Percentiles rank a stretch among this genome's conserved stretches.
phyloP scores from a whole-genome alignment of 2,797 vertebrate species.

The Pseudochromis fuscus region DNA sequence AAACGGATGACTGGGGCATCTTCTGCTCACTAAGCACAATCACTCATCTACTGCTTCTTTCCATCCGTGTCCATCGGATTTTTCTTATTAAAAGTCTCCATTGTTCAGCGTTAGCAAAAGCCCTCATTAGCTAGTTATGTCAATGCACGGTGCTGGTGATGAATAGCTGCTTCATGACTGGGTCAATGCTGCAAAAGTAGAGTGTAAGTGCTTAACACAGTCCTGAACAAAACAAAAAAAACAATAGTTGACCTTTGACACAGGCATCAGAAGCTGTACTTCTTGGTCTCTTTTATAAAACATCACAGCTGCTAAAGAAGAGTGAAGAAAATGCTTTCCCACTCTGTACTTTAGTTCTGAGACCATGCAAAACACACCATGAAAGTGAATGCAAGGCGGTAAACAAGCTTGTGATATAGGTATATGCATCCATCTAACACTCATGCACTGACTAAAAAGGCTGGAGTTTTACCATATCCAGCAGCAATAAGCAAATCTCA shows the following conservation, averaged over 20 bases:
- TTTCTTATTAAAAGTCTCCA: slow-evolving; percentile 70
- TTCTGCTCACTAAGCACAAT: slow-evolving; percentile 58
- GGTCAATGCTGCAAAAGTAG: slow-evolving; percentile 61
- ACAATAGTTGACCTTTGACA: slow-evolving; percentile 35
- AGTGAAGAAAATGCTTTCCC: neutral
- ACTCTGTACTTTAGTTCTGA: neutral
- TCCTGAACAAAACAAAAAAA: slow-evolving; percentile 40
- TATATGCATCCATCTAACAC: neutral
- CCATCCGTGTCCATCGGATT: slow-evolving; percentile 42
- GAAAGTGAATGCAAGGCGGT: too few relatives aligned
- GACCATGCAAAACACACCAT: too few relatives aligned
- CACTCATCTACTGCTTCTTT: slow-evolving; percentile 44
- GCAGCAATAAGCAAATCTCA: neutral
- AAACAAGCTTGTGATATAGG: too few relatives aligned
- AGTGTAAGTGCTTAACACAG: slow-evolving; percentile 19
- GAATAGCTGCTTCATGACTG: slow-evolving; percentile 58
- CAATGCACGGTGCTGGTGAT: slow-evolving; percentile 60
- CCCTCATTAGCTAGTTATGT: slow-evolving; percentile 65
- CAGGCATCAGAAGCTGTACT: slow-evolving; percentile 17
- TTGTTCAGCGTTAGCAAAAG: slow-evolving; percentile 54
- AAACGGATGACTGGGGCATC: slow-evolving; percentile 46
- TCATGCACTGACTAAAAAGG: neutral
- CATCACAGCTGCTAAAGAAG: neutral
- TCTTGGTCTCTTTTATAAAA: slow-evolving; percentile 4
- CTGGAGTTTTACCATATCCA: neutral